Conservation (phyloP, 2,888 invertebrate species). For the Hybos culiciformis region DNA sequence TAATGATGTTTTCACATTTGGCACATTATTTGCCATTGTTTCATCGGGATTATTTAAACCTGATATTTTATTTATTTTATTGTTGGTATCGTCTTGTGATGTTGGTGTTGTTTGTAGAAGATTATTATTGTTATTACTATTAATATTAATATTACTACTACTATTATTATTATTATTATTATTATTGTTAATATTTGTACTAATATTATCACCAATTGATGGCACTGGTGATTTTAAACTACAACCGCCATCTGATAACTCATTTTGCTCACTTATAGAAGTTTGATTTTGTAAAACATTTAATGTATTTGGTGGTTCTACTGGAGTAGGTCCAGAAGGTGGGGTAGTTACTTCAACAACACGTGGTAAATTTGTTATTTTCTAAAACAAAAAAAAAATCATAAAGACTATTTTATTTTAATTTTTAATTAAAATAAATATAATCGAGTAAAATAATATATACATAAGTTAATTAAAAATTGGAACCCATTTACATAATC, state of each 20-base stretch:
- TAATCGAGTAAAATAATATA: background rate
- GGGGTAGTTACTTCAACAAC: conserved; percentile 15
- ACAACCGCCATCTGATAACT: background rate
- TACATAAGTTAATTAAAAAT: background rate
- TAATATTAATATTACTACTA: too few relatives aligned
- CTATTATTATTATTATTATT: too few relatives aligned
- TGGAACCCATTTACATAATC: background rate
- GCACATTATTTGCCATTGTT: conserved; percentile 2
- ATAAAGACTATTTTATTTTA: background rate
- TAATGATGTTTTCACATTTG: conserved; percentile 11
- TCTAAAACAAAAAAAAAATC: conserved; percentile 6
- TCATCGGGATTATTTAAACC: conserved; percentile 5
- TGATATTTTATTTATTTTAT: background rate
- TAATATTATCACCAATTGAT: conserved; percentile 9
- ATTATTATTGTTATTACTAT: too few relatives aligned
- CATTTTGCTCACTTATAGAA: conserved; percentile 9
- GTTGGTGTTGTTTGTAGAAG: background rate
- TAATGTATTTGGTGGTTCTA: background rate
- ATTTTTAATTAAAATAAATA: background rate
- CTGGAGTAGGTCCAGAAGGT: conserved; percentile 7
- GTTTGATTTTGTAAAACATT: conserved; percentile 3
- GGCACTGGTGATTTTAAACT: conserved; percentile 10
- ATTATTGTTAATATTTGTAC: conserved; percentile 9
- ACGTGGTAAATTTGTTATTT: conserved; percentile 12
- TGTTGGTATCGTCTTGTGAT: background rate